phyloP scores from a whole-genome alignment of 2,888 invertebrate genomes.

The Hyposoter didymator region DNA sequence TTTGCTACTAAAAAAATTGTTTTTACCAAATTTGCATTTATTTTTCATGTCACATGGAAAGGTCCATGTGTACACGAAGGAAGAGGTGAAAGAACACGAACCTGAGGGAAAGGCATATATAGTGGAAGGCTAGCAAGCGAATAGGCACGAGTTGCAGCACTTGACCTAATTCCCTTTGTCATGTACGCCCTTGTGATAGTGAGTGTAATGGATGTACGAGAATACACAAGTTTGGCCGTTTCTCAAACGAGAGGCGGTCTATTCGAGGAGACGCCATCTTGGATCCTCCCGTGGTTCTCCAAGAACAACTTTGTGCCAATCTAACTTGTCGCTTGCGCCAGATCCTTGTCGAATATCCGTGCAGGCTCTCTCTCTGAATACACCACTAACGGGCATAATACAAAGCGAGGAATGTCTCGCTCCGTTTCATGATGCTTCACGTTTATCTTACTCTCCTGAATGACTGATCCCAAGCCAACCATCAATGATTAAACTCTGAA shows the following conservation, averaged over 20 bases:
- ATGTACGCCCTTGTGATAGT: conserved; percentile 7
- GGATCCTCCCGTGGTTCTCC: conserved; percentile 39
- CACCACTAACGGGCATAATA: conserved; percentile 47
- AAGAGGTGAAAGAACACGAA: conserved; percentile 22
- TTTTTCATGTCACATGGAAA: background rate
- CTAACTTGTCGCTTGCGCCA: conserved; percentile 67
- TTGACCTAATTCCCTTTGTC: background rate
- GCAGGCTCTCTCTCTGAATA: conserved; percentile 22
- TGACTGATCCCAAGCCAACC: background rate
- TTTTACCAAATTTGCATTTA: background rate
- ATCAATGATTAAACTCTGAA: background rate
- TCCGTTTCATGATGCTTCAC: conserved; percentile 26
- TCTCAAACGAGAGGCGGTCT: conserved; percentile 37
- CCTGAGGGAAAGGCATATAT: conserved; percentile 12
- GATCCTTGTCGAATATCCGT: conserved; percentile 49
- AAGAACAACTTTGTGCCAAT: conserved; percentile 65
- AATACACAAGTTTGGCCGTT: conserved; percentile 51
- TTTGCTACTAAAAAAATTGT: background rate
- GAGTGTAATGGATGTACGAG: conserved; percentile 16
- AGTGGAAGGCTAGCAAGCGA: conserved; percentile 11
- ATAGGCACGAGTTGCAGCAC: conserved; percentile 7
- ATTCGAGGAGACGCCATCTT: conserved; percentile 55
- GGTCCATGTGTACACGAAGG: background rate
- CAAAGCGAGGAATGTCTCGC: conserved; percentile 43
- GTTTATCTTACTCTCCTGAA: conserved; percentile 32